A percentile compares a stretch with the other conserved stretches of the same genome.
These are phyloP conservation scores for Thunnus thynnus DNA, from an alignment of 2,113 vertebrate species.

Conservation along the genomic window DNA sequence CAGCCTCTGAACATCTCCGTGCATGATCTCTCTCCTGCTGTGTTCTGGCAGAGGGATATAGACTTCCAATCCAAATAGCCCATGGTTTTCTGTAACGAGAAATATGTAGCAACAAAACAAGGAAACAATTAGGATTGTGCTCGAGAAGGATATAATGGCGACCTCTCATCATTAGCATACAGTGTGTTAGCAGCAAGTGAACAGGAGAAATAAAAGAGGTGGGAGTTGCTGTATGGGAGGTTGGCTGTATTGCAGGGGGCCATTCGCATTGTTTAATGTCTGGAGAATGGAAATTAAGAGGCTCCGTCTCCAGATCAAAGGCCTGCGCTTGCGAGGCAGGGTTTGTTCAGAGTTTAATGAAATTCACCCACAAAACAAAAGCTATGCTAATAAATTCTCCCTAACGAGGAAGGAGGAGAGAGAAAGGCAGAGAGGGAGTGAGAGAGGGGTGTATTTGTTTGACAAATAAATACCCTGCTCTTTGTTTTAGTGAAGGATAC, in stretches of 20 bases:
- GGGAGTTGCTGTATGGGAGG: slow-evolving; percentile 70
- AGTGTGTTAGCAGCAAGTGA: slow-evolving; percentile 53
- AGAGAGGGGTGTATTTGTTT: slow-evolving; percentile 76
- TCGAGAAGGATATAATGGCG: slow-evolving; percentile 48
- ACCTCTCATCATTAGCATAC: slow-evolving; percentile 75
- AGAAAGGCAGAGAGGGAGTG: slow-evolving; percentile 49
- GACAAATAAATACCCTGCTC: slow-evolving; percentile 78
- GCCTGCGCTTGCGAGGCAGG: slow-evolving; percentile 73
- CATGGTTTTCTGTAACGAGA: slow-evolving; percentile 59
- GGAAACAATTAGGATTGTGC: slow-evolving; percentile 59
- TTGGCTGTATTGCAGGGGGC: slow-evolving; percentile 74
- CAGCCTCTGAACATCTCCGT: slow-evolving; percentile 33
- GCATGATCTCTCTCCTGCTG: slow-evolving; percentile 49
- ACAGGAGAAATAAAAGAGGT: slow-evolving; percentile 61
- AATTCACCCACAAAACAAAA: slow-evolving; percentile 85
- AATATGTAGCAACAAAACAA: slow-evolving; percentile 73
- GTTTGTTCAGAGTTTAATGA: slow-evolving; percentile 87
- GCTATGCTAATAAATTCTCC: slow-evolving; percentile 82
- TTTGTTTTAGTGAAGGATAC: slow-evolving; percentile 73
- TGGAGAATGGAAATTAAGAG: slow-evolving; percentile 85
- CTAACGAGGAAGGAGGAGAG: slow-evolving; percentile 77
- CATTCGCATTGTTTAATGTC: slow-evolving; percentile 82
- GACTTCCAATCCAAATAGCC: slow-evolving; percentile 59
- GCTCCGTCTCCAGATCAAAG: slow-evolving; percentile 83
- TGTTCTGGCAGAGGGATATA: slow-evolving; percentile 53